Conservation (phyloP, 2,113 vertebrate genomes). For the Ptilorrhoa leucosticta region DNA sequence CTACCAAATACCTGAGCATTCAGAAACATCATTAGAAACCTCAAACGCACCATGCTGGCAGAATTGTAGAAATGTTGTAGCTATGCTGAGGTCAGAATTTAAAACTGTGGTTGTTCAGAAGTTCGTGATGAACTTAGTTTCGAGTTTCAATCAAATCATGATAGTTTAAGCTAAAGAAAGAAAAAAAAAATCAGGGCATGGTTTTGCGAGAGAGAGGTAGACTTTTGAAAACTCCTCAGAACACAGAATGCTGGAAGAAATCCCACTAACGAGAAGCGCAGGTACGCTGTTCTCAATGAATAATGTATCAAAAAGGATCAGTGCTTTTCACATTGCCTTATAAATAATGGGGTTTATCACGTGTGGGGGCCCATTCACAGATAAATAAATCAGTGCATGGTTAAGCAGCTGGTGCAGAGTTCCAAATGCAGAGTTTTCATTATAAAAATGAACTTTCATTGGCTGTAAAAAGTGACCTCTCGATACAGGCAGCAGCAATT, state of each 20-base stretch:
- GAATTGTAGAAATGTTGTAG: background rate
- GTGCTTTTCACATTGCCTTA: background rate
- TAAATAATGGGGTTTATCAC: background rate
- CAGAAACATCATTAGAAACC: background rate
- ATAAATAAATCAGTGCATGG: background rate
- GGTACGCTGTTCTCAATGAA: background rate
- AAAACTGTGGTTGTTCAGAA: background rate
- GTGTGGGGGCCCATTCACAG: background rate
- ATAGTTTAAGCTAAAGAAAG: background rate
- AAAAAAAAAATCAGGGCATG: background rate
- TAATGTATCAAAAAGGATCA: background rate
- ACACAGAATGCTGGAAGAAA: background rate
- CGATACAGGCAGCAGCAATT: background rate
- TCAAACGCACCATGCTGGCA: fast-evolving
- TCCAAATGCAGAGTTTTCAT: background rate
- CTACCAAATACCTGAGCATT: background rate
- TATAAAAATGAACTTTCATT: background rate
- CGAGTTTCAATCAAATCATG: background rate
- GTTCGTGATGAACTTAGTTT: background rate
- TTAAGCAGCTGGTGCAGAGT: background rate
- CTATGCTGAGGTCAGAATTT: background rate
- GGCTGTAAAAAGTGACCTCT: background rate
- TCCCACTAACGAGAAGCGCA: background rate
- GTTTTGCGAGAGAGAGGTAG: background rate
- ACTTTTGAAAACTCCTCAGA: background rate